phyloP scores from a whole-genome alignment of 2,888 invertebrate species.

The Meandrusa payeni region DNA sequence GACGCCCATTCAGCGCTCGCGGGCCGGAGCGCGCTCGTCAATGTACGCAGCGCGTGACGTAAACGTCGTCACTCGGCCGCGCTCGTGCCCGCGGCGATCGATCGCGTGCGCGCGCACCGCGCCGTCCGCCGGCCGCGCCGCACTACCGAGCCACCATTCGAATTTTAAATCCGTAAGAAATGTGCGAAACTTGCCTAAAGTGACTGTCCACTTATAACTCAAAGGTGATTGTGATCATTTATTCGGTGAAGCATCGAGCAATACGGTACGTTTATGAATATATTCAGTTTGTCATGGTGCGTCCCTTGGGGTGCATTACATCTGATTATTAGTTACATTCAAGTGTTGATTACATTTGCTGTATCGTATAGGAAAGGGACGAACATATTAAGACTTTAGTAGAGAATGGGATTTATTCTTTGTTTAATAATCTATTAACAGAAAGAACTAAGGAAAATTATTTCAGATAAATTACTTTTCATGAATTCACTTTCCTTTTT shows the following conservation, averaged over 20 bases:
- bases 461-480: too few species aligned
- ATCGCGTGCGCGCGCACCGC: conserved; percentile 74
- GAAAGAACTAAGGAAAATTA: too few species aligned
- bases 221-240: conserved; percentile 28
- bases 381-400: too few species aligned
- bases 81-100: conserved; percentile 70
- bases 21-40: conserved; percentile 53
- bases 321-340: too few species aligned
- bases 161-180: conserved; percentile 70
- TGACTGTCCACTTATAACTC: conserved; percentile 47
- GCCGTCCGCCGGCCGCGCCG: conserved; percentile 61
- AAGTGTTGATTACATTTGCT: too few species aligned
- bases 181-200: conserved; percentile 69
- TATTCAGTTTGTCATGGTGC: too few species aligned
- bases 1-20: conserved; percentile 47
- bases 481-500: too few species aligned
- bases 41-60: conserved; percentile 77
- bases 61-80: conserved; percentile 64
- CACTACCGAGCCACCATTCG: conserved; percentile 56
- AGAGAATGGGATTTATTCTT: too few species aligned
- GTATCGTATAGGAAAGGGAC: background rate
- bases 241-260: conserved; percentile 33
- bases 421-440: too few species aligned
- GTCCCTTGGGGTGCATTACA: too few species aligned
- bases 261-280: conserved; percentile 30